phyloP scores from a whole-genome alignment of 2,113 vertebrate species.

The Ariopsis seemanni region DNA sequence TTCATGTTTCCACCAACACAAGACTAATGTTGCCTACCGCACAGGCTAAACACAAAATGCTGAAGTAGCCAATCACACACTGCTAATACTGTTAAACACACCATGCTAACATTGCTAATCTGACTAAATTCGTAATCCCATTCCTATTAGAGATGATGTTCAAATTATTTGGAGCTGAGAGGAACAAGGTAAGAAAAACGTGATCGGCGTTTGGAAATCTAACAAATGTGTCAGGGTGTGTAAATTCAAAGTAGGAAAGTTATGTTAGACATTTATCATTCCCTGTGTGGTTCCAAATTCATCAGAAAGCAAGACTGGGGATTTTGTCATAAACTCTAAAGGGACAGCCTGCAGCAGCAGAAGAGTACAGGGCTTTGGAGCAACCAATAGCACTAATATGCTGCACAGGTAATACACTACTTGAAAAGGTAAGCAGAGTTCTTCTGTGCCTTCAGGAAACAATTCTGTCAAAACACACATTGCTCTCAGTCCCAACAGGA shows the following conservation, averaged over 20 bases:
- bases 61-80: not conserved
- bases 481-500: not conserved
- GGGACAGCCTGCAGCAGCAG: not conserved
- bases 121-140: not conserved
- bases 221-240: not conserved
- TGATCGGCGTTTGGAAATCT: not conserved
- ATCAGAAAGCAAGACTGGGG: not conserved
- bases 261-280: not conserved
- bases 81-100: not conserved
- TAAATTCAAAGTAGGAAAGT: not conserved
- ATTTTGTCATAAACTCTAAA: slow-evolving; percentile 6
- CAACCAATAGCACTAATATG: not conserved
- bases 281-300: not conserved
- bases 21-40: not conserved
- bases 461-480: slow-evolving; percentile 14
- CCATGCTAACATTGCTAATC: not conserved
- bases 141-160: not conserved
- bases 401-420: not conserved
- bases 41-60: not conserved
- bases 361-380: not conserved
- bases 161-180: not conserved
- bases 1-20: slow-evolving; percentile 4
- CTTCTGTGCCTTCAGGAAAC: slow-evolving; percentile 2
- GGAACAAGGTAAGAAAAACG: not conserved
- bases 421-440: slow-evolving; percentile 6